phyloP scores from a whole-genome alignment of 2,888 invertebrate species.

The Molorchus minor region DNA sequence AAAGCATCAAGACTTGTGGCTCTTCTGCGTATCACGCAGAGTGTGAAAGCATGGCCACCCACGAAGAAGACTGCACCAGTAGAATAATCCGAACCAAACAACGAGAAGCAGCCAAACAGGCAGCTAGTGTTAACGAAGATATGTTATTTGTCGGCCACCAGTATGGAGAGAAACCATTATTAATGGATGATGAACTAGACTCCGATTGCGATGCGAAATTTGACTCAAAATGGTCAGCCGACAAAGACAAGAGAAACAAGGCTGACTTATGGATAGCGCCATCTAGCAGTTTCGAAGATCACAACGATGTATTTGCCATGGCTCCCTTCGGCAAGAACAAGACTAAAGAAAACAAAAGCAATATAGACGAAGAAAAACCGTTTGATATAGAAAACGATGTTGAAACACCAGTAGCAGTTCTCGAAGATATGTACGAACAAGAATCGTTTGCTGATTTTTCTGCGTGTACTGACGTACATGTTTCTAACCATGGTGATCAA shows the following conservation, averaged over 20 bases:
- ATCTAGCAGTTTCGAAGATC: slow-evolving; percentile 60
- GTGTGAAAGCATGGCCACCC: slow-evolving; percentile 74
- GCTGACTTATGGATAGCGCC: slow-evolving; percentile 57
- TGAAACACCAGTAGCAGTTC: not conserved
- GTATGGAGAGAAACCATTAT: slow-evolving; percentile 77
- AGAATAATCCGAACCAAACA: slow-evolving; percentile 64
- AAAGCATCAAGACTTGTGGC: slow-evolving; percentile 72
- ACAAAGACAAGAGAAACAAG: slow-evolving; percentile 41
- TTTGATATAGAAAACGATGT: slow-evolving; percentile 3
- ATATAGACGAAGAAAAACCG: slow-evolving; percentile 16
- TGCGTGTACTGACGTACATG: not conserved
- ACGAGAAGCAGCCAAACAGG: slow-evolving; percentile 62
- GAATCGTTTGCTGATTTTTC: slow-evolving; percentile 19
- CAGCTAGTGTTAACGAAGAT: slow-evolving; percentile 60
- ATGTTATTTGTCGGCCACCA: slow-evolving; percentile 76
- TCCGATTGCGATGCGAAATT: slow-evolving; percentile 65
- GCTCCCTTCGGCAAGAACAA: slow-evolving; percentile 69
- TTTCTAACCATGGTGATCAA: not conserved
- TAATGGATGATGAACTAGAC: slow-evolving; percentile 82
- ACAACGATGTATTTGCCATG: slow-evolving; percentile 74
- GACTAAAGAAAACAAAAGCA: slow-evolving; percentile 31
- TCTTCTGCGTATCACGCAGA: slow-evolving; percentile 78
- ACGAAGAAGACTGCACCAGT: slow-evolving; percentile 68
- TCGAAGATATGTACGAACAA: not conserved
- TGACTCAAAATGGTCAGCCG: slow-evolving; percentile 39